Evolutionary conservation across 2,888 invertebrate genomes (phyloP).

Genomic region (Girardia tigrina): DNA sequence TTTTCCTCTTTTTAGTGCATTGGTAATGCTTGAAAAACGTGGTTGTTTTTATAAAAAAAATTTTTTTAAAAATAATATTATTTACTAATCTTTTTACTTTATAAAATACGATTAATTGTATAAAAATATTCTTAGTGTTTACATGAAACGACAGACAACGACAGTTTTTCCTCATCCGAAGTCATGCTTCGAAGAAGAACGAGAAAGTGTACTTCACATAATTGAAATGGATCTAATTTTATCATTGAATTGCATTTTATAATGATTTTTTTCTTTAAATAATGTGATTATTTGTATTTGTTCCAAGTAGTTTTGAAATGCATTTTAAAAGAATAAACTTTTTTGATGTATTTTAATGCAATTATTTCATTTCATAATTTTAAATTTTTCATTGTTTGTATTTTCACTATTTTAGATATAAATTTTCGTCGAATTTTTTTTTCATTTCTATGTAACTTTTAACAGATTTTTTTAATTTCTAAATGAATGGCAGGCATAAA

Average conservation of each 20-base stretch:
- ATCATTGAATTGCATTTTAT: too few species aligned
- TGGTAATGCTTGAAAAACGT: too few species aligned
- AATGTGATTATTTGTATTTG: neutral
- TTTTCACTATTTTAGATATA: too few species aligned
- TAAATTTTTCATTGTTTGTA: too few species aligned
- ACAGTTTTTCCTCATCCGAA: conserved; percentile 23
- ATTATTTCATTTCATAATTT: too few species aligned
- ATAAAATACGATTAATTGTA: too few species aligned
- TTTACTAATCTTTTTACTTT: neutral
- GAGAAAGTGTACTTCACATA: neutral
- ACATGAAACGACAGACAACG: conserved; percentile 11
- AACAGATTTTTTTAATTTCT: too few species aligned
- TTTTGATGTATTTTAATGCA: neutral
- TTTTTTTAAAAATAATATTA: neutral
- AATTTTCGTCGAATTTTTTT: too few species aligned
- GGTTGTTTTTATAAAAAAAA: neutral
- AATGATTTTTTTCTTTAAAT: neutral
- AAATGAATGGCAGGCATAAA: too few species aligned
- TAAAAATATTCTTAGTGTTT: conserved; percentile 4
- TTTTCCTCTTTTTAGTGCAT: too few species aligned
- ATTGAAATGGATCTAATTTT: neutral
- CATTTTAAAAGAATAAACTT: neutral
- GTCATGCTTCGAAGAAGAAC: neutral
- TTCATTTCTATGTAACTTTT: too few species aligned
- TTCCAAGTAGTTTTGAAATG: too few species aligned